Conservation (phyloP, 2,797 vertebrate genomes). For the Scolopax rusticola region DNA sequence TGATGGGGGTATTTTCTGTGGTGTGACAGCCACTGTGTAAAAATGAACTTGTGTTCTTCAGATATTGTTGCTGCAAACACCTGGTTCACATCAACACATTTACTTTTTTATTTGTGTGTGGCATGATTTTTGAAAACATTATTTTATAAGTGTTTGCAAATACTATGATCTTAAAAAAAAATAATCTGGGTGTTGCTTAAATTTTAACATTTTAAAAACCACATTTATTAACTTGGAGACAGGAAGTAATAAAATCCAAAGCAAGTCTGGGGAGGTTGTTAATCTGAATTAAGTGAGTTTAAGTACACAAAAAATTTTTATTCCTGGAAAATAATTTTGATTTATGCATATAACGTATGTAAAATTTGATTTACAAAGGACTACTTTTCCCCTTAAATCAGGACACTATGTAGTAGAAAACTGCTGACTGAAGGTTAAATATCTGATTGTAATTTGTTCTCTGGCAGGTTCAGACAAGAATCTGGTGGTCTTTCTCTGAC, state of each 20-base stretch:
- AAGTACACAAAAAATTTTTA: background rate
- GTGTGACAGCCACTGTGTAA: background rate
- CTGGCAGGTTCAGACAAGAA: constrained; percentile 77
- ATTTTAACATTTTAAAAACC: background rate
- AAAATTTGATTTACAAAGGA: constrained; percentile 4
- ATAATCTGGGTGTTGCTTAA: background rate
- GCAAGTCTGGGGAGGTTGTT: background rate
- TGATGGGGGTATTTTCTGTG: background rate
- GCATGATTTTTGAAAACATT: background rate
- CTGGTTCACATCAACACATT: background rate
- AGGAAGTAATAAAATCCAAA: constrained; percentile 4
- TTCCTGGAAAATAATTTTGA: background rate
- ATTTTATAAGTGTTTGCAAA: background rate
- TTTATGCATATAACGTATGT: background rate
- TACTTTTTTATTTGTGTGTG: background rate
- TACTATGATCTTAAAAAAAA: background rate
- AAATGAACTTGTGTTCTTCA: background rate
- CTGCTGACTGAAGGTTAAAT: background rate
- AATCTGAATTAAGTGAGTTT: background rate
- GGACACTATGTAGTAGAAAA: background rate
- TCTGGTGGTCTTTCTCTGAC: constrained; percentile 88
- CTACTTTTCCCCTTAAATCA: background rate
- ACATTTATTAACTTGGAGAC: background rate
- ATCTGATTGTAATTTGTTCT: constrained; percentile 49
- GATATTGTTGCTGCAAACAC: background rate